Evolutionary conservation across 2,797 vertebrate genomes (phyloP), one percentile per base, ranked within the genome.

Genomic region (Channa striata): DNA sequence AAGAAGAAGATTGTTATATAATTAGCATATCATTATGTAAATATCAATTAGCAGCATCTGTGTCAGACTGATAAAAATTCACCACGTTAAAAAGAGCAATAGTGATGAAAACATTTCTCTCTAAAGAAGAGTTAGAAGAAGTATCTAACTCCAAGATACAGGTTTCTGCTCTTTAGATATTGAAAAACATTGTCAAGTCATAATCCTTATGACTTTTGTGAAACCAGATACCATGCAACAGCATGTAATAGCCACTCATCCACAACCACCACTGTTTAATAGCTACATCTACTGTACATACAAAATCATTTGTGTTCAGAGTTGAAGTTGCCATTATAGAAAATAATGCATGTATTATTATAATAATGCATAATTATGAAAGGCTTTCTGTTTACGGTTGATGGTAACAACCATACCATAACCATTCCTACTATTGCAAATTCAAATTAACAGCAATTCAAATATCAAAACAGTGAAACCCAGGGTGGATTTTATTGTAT

Each of bases 1-100:
- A 47, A 87, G 74, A 49, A 71, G 53, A 0, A 68, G 53, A 71
- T 42, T 21, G 72, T 68, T 40, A 11, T 4, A 12, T 36, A 13
- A 58, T 72, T 19, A 64, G n/a, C 50, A 60, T 16, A 23, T 25
- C 17, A 36, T 43, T 37, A 36, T 13, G 5, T 23, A n/a, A 72
- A 56, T 8, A 63, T 33, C 20, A 33, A 34, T 36, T 9, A 23
- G 46, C 16, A 56, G 53, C 14, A 64, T 72, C 48, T 49, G 33
- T 30, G 47, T 43, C n/a, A 12, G 44, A 5, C 11, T 53, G 21
- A 44, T 11, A 6, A 48, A 68, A 57, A 30, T 33, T 53, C 16
- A 33, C 4, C 3, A 42, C 19, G 42, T 47, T 6, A 20, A 49
- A 42, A 56, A 58, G 2, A 57, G 10, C 13, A 21, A 34, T 3